These are phyloP conservation scores for Elephantulus edwardii DNA, from an alignment of 2,113 vertebrate species.

Conservation along the genomic window DNA sequence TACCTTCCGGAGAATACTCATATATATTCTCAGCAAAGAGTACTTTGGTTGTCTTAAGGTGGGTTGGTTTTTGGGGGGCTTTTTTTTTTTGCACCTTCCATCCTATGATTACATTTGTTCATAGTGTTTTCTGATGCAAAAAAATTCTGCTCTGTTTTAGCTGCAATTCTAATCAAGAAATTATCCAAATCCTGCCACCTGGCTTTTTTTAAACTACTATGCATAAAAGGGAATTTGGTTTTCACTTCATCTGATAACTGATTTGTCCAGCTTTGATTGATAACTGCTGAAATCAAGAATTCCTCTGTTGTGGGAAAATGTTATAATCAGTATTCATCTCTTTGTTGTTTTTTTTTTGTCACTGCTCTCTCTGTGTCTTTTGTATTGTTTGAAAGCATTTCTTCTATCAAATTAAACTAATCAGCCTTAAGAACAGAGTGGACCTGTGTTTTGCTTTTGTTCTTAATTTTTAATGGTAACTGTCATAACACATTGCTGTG, in stretches of 20 bases:
- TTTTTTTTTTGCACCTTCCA: not conserved
- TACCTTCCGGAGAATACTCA: not conserved
- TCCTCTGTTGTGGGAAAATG: conserved; percentile 80
- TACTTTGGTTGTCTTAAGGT: not conserved
- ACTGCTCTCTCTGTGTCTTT: conserved; percentile 83
- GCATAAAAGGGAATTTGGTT: conserved; percentile 57
- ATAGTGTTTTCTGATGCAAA: not conserved
- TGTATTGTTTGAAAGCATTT: conserved; percentile 86
- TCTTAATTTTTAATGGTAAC: conserved; percentile 10
- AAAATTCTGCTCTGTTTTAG: not conserved
- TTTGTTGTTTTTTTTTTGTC: conserved; percentile 85
- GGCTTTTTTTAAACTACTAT: not conserved
- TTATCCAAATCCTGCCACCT: not conserved
- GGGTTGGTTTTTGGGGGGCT: not conserved
- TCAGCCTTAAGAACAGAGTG: conserved; percentile 80
- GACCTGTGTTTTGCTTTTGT: not conserved
- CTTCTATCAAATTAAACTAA: conserved; percentile 88
- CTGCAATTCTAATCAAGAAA: not conserved
- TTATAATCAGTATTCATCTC: conserved; percentile 85
- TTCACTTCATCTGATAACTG: conserved; percentile 16
- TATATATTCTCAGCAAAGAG: not conserved
- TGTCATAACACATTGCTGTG: no score
- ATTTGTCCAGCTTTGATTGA: conserved; percentile 59
- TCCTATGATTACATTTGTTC: not conserved
- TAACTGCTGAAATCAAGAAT: conserved; percentile 74